phyloP scores from a whole-genome alignment of 2,113 vertebrate genomes.

The Rhynchopsitta pachyrhyncha region DNA sequence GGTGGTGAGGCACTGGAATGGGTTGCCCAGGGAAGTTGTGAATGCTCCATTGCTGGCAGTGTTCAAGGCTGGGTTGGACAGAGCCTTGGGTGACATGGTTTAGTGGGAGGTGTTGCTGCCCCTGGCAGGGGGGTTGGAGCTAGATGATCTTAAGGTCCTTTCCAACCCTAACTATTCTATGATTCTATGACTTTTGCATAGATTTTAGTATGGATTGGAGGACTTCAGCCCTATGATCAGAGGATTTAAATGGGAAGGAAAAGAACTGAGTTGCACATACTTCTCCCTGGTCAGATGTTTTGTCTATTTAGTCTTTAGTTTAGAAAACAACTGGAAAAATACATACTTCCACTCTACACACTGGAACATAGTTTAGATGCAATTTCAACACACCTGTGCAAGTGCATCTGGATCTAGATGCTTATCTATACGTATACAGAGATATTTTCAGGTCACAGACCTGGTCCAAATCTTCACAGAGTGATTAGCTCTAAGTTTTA shows the following conservation, averaged over 20 bases:
- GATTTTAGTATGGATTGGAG: neutral
- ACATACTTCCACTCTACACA: neutral
- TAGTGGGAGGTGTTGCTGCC: too few relatives aligned
- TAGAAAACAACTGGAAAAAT: neutral
- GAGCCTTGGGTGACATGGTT: too few relatives aligned
- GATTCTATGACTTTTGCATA: neutral
- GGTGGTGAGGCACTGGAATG: too few relatives aligned
- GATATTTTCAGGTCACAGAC: neutral
- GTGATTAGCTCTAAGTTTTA: neutral
- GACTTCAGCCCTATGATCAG: neutral
- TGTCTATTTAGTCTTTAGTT: neutral
- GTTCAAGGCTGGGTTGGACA: too few relatives aligned
- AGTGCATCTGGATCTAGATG: neutral
- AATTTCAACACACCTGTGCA: neutral
- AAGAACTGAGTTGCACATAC: neutral
- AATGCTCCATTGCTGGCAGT: too few relatives aligned
- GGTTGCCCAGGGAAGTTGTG: too few relatives aligned
- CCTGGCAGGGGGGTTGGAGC: too few relatives aligned
- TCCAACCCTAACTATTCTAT: too few relatives aligned
- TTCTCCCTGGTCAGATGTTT: neutral
- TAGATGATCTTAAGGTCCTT: too few relatives aligned
- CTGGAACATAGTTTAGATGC: neutral
- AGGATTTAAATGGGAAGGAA: neutral
- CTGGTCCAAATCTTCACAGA: neutral
- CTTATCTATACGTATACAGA: accelerated